phyloP scores from a whole-genome alignment of 1,140 invertebrate genomes.

The Penaeus chinensis region DNA sequence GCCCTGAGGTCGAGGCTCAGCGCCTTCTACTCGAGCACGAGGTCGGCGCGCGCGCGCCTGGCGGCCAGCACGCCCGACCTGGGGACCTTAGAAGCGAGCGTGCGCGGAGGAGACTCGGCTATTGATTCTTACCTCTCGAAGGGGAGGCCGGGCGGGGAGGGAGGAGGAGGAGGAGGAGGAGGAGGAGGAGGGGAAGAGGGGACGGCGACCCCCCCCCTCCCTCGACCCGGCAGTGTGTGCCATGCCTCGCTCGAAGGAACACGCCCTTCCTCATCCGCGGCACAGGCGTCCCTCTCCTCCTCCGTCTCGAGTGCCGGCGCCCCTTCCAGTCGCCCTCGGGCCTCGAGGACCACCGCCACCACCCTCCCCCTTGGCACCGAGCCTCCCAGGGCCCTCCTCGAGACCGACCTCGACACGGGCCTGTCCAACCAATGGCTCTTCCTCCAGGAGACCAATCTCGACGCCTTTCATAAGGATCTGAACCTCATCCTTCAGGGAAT shows the following conservation, averaged over 20 bases:
- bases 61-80: conserved; percentile 65
- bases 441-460: conserved; percentile 66
- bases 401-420: conserved; percentile 83
- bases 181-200: conserved; percentile 64
- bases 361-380: conserved; percentile 38
- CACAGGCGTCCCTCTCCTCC: not conserved
- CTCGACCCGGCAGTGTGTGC: conserved; percentile 62
- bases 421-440: conserved; percentile 41
- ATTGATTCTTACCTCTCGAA: conserved; percentile 55
- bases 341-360: conserved; percentile 21
- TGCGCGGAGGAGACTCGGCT: conserved; percentile 54
- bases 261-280: not conserved
- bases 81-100: conserved; percentile 59
- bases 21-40: conserved; percentile 60
- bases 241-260: not conserved
- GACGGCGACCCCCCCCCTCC: conserved; percentile 62
- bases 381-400: conserved; percentile 75
- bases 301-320: not conserved
- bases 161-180: conserved; percentile 39
- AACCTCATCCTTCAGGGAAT: conserved; percentile 55
- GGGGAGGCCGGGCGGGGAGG: conserved; percentile 48
- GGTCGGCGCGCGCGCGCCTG: conserved; percentile 64
- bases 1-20: conserved; percentile 63
- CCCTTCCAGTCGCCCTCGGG: no score
- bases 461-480: conserved; percentile 69